Evolutionary conservation across 64 coral and sea anemone species (phyloP), one percentile per base, ranked within the genome.

Genomic region (Astreopora myriophthalma): DNA sequence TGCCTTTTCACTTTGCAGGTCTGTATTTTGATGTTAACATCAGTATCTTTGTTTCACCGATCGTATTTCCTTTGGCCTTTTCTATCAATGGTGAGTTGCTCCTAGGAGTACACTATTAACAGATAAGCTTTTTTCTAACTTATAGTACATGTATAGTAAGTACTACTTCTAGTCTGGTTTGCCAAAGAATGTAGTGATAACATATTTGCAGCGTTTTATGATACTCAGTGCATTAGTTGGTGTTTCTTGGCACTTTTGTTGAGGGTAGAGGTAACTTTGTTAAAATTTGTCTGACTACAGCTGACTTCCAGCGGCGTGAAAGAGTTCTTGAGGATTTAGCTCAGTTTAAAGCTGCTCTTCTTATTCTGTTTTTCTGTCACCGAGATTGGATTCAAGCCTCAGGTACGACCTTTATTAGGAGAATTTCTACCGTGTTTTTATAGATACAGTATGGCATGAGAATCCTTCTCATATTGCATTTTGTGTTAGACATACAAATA

Each of bases 61-160:
- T 98, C 63, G 61, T 98, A 66, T 98, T 98, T 33, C 96, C 96
- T 35, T 74, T 98, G 82, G 96, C 96, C 42, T 98, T 98, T 88
- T 98, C 96, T 10, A 98, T 98, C 69, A 98, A 98, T 91, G 96
- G 96, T 98, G 63, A 93, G 93, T 84, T 32, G 24, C 12, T 38
- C 5, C 4, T 12, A 44, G 6, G 1, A 44, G 6, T 44, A 44
- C n/a, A n/a, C n/a, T n/a, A n/a, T n/a, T n/a, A n/a, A n/a, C n/a
- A n/a, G n/a, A n/a, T n/a, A n/a, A n/a, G n/a, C n/a, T n/a, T n/a
- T n/a, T n/a, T n/a, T n/a, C n/a, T n/a, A n/a, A n/a, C n/a, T n/a
- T n/a, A n/a, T n/a, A 44, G 40, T 44, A n/a, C n/a, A n/a, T n/a
- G n/a, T n/a, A n/a, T n/a, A n/a, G n/a, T n/a, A n/a, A n/a, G n/a